Percentiles rank a stretch among this genome's conserved stretches.
Evolutionary conservation across 2,797 vertebrate genomes (phyloP).

Genomic region (Eulemur mongoz): DNA sequence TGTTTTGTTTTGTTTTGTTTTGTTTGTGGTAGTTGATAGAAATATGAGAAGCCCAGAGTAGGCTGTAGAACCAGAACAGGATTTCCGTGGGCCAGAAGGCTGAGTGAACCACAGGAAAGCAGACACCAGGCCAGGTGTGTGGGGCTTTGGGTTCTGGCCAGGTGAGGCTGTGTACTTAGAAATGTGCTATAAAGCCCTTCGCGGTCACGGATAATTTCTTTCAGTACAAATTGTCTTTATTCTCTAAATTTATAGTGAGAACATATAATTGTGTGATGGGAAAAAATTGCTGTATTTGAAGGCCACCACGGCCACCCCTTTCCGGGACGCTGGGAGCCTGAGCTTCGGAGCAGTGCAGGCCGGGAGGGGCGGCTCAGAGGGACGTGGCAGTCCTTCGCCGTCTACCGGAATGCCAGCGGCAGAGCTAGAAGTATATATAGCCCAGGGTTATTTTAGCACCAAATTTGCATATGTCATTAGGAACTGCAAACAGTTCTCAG

Average conservation of each 20-base stretch:
- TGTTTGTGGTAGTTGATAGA: background rate
- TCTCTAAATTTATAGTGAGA: background rate
- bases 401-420: background rate
- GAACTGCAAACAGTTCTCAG: background rate
- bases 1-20: too few relatives aligned
- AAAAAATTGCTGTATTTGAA: background rate
- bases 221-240: background rate
- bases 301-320: background rate
- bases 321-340: background rate
- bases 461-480: background rate
- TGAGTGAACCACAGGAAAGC: background rate
- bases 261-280: background rate
- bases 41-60: background rate
- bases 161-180: background rate
- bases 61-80: background rate
- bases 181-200: background rate
- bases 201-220: background rate
- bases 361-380: background rate
- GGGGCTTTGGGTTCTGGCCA: background rate
- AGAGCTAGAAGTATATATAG: background rate
- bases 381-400: rapidly evolving
- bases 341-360: background rate
- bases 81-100: background rate
- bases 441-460: background rate
- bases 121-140: background rate